These are phyloP conservation scores for Anastrepha obliqua DNA, from an alignment of 1,140 invertebrate species.

Conservation along the genomic window DNA sequence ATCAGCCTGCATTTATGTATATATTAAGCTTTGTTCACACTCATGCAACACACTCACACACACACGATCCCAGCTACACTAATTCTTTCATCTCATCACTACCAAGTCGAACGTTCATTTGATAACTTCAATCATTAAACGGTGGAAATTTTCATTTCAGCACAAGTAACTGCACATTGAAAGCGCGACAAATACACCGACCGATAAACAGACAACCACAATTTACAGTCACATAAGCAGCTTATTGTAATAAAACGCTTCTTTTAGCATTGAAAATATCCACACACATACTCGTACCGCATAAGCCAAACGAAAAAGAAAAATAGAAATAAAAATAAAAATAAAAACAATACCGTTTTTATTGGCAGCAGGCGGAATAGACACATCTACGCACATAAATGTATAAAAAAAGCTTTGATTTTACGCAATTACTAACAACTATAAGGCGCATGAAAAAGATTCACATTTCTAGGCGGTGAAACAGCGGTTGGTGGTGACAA, in stretches of 20 bases:
- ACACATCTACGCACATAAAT: not conserved
- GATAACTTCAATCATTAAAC: not conserved
- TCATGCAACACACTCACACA: not conserved
- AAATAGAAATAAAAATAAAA: not conserved
- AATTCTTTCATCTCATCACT: not conserved
- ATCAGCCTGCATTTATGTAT: too few species aligned
- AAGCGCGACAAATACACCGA: not conserved
- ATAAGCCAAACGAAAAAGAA: not conserved
- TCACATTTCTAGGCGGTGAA: not conserved
- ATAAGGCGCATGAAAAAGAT: not conserved
- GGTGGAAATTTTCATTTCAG: constrained; percentile 44
- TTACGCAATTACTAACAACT: constrained; percentile 32
- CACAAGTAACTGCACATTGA: constrained; percentile 38
- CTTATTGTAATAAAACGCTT: constrained; percentile 5
- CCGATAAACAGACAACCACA: not conserved
- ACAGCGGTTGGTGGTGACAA: not conserved
- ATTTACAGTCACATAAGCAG: not conserved
- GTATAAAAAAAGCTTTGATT: constrained; percentile 15
- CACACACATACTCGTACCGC: not conserved
- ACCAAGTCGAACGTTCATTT: not conserved
- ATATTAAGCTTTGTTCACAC: too few species aligned
- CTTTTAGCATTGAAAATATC: not conserved
- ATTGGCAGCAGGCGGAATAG: not conserved
- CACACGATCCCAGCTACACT: not conserved
- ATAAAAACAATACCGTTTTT: not conserved